phyloP scores from a whole-genome alignment of 2,888 invertebrate genomes.

The Gonocerus acuteangulatus region DNA sequence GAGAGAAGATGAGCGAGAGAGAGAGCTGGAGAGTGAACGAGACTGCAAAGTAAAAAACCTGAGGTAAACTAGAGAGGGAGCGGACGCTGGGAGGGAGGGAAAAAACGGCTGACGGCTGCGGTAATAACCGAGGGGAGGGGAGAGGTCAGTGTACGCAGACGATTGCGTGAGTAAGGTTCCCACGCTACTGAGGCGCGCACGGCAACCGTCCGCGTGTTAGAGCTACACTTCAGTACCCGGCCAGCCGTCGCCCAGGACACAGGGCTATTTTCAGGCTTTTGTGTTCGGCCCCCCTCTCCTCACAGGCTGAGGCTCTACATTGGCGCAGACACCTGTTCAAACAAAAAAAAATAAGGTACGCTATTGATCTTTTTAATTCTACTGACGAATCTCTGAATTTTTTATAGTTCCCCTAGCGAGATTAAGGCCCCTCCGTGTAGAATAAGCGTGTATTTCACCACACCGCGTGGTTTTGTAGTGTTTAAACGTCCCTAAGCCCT shows the following conservation, averaged over 20 bases:
- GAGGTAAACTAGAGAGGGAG: no score
- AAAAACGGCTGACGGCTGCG: background rate
- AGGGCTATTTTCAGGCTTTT: background rate
- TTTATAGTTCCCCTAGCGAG: no score
- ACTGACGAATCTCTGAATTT: no score
- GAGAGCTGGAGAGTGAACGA: background rate
- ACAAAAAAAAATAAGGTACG: no score
- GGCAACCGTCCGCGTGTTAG: background rate
- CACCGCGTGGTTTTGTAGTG: no score
- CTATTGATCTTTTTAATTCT: no score
- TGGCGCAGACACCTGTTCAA: no score
- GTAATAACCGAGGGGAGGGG: background rate
- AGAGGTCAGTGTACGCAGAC: background rate
- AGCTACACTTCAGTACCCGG: background rate
- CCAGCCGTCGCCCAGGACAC: background rate
- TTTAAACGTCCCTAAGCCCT: no score
- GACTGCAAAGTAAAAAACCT: no score
- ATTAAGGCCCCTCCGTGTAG: no score
- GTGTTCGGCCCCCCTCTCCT: background rate
- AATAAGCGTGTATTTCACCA: no score
- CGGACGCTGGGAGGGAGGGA: background rate
- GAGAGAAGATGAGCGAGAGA: background rate
- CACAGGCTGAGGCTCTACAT: background rate
- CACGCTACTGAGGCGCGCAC: background rate
- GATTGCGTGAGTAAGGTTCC: background rate